phyloP scores from a whole-genome alignment of 2,113 vertebrate species.

The Anarhynchus alexandrinus region DNA sequence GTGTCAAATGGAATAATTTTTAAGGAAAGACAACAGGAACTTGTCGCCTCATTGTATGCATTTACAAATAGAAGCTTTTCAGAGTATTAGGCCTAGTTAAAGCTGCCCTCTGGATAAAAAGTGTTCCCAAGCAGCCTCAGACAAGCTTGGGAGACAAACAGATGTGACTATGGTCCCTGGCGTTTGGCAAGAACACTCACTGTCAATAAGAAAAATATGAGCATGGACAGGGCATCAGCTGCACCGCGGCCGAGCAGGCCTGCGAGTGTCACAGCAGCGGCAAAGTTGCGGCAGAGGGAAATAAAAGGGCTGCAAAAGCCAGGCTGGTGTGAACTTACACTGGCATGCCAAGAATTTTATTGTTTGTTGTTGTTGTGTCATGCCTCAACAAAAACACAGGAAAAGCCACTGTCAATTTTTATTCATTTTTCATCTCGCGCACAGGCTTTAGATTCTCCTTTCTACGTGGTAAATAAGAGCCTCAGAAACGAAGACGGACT shows the following conservation, averaged over 20 bases:
- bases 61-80: constrained; percentile 73
- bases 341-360: constrained; percentile 8
- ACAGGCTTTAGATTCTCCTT: background rate
- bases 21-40: constrained; percentile 76
- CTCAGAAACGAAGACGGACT: background rate
- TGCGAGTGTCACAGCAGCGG: constrained; percentile 74
- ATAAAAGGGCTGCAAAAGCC: constrained; percentile 56
- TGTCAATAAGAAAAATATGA: constrained; percentile 83
- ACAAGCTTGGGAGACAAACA: constrained; percentile 80
- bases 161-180: constrained; percentile 87
- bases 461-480: background rate
- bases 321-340: constrained; percentile 57
- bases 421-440: background rate
- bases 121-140: constrained; percentile 71
- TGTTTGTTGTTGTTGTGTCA: constrained; percentile 7
- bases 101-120: constrained; percentile 80
- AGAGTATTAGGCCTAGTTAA: constrained; percentile 74
- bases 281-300: constrained; percentile 47
- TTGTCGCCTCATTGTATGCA: constrained; percentile 67
- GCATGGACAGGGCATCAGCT: constrained; percentile 89
- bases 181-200: constrained; percentile 88
- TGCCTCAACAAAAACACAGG: constrained; percentile 7
- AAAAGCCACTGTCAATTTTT: constrained; percentile 21
- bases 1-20: constrained; percentile 78
- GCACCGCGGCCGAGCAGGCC: constrained; percentile 70